A percentile compares a stretch with the other conserved stretches of the same genome.
phyloP scores from a whole-genome alignment of 2,797 vertebrate species.

The Dicrostonyx torquatus region DNA sequence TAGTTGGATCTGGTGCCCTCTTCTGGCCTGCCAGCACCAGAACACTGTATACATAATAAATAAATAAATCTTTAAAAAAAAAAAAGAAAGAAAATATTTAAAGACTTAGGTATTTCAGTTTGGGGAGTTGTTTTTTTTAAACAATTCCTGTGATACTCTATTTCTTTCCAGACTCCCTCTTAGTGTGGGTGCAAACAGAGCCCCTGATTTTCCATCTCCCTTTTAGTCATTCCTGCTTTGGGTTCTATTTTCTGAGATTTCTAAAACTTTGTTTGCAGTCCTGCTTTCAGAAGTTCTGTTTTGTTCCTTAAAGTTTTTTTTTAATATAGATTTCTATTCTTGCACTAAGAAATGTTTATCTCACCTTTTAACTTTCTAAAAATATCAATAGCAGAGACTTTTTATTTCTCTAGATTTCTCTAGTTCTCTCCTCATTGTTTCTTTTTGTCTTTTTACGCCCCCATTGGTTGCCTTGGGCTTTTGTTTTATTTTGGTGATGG shows the following conservation, averaged over 20 bases:
- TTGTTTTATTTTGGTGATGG: not conserved
- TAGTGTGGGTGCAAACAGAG: not conserved
- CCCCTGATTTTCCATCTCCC: not conserved
- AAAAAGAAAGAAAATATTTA: too few species aligned
- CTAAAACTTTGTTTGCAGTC: constrained; percentile 17
- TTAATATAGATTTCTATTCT: not conserved
- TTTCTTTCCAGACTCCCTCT: not conserved
- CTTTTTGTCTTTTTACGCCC: not conserved
- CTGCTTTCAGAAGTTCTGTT: constrained; percentile 22
- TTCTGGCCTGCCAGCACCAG: too few species aligned
- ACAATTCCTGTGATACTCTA: not conserved
- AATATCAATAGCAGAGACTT: not conserved
- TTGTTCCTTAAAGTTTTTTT: not conserved
- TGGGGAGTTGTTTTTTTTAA: not conserved
- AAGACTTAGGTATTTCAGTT: not conserved
- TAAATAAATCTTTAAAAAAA: too few species aligned
- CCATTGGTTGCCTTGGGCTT: not conserved
- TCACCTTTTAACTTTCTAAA: constrained; percentile 42
- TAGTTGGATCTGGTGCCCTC: too few species aligned
- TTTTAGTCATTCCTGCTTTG: not conserved
- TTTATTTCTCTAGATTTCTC: not conserved
- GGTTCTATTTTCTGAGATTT: constrained; percentile 10
- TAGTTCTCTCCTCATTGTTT: not conserved
- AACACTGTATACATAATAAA: too few species aligned
- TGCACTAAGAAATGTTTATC: constrained; percentile 7